Percentiles rank a stretch among this genome's conserved stretches.
These are phyloP conservation scores for Achatina immaculata DNA, from an alignment of 1,140 invertebrate genomes.

Conservation along the genomic window DNA sequence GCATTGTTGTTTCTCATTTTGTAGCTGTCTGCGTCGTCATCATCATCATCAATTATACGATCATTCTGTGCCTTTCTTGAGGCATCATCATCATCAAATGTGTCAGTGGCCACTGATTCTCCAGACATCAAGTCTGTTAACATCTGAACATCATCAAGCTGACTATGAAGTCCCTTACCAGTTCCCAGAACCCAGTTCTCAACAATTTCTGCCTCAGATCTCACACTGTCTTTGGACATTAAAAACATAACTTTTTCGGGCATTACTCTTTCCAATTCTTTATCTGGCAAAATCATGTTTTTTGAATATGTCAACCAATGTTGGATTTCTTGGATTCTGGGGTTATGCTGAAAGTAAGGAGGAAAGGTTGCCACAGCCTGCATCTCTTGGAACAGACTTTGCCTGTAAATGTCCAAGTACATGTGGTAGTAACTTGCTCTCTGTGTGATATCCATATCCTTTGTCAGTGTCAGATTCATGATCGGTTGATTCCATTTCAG, in stretches of 20 bases:
- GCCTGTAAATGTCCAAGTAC: neutral
- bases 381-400: neutral
- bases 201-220: neutral
- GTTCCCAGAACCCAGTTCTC: constrained; percentile 13
- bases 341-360: neutral
- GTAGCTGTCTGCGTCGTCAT: constrained; percentile 16
- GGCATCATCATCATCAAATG: constrained; percentile 12
- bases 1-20: constrained; percentile 6
- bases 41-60: constrained; percentile 25
- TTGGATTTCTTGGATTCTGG: neutral
- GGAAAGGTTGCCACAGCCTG: neutral
- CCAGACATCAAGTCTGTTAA: neutral
- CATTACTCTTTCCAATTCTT: neutral
- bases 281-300: constrained; percentile 1
- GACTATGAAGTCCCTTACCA: constrained; percentile 74
- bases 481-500: neutral
- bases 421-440: neutral
- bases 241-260: too few relatives aligned
- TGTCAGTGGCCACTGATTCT: neutral
- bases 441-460: neutral
- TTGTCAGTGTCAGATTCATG: neutral
- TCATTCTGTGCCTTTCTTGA: constrained; percentile 43
- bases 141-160: constrained; percentile 85
- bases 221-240: neutral
- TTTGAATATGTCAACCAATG: neutral